These are phyloP conservation scores for Hydractinia echinata DNA, from an alignment of 30 jellyfish, hydroid and myxozoan genomes.

Conservation along the genomic window DNA sequence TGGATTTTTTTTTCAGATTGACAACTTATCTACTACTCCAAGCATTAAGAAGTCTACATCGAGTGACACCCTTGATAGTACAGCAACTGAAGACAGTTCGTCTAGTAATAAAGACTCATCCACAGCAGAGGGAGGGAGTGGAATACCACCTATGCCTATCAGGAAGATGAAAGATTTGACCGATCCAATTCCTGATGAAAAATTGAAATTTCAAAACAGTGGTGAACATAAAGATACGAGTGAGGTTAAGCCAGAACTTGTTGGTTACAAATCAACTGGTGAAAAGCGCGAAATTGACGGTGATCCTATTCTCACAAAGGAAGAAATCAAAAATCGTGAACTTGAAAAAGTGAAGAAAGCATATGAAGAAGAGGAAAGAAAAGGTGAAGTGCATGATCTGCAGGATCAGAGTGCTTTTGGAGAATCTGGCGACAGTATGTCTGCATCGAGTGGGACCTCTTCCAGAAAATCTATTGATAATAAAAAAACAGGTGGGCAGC, in stretches of 20 bases:
- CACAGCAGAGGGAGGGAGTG: slow-evolving; percentile 64
- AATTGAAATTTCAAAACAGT: slow-evolving; percentile 27
- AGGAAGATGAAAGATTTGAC: slow-evolving; percentile 87
- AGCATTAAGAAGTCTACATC: slow-evolving; percentile 61
- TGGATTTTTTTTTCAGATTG: too few relatives aligned
- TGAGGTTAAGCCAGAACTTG: slow-evolving; percentile 44
- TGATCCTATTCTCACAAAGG: slow-evolving; percentile 61
- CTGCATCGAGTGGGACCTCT: slow-evolving; percentile 2
- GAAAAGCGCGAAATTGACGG: slow-evolving; percentile 29
- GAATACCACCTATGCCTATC: slow-evolving; percentile 98
- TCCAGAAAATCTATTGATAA: slow-evolving; percentile 8
- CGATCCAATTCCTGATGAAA: slow-evolving; percentile 49
- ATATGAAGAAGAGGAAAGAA: slow-evolving; percentile 24
- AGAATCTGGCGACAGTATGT: slow-evolving; percentile 10
- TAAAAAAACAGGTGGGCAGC: slow-evolving; percentile 4
- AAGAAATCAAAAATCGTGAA: slow-evolving; percentile 34
- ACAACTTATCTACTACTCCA: background rate
- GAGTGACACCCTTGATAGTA: slow-evolving; percentile 80
- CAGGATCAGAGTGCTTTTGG: slow-evolving; percentile 31
- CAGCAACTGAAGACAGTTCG: slow-evolving; percentile 60
- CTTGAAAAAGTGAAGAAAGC: slow-evolving; percentile 38
- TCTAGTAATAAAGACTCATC: slow-evolving; percentile 78
- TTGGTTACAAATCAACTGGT: slow-evolving; percentile 54
- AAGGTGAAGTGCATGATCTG: background rate
- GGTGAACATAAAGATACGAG: slow-evolving; percentile 47